phyloP scores from a whole-genome alignment of 2,888 invertebrate genomes.

The Xylophagus ater region DNA sequence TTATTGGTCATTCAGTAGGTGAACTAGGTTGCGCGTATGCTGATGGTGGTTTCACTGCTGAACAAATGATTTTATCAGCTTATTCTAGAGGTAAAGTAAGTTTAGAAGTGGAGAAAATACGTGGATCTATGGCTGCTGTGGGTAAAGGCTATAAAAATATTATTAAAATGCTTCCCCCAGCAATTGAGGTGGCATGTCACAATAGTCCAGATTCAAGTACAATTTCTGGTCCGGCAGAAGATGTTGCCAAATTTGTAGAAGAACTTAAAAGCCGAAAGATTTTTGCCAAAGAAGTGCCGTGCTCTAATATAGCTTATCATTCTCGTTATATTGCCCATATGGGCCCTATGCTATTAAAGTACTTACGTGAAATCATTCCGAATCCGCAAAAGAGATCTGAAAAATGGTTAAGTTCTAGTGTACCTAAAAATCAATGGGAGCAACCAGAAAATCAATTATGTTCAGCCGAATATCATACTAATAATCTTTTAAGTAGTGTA shows the following conservation, averaged over 20 bases:
- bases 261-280: conserved; percentile 57
- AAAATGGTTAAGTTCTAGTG: conserved; percentile 79
- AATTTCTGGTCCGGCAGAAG: conserved; percentile 74
- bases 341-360: conserved; percentile 54
- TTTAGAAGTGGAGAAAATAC: conserved; percentile 54
- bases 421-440: conserved; percentile 61
- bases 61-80: conserved; percentile 74
- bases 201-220: conserved; percentile 78
- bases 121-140: conserved; percentile 81
- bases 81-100: conserved; percentile 73
- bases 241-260: conserved; percentile 53
- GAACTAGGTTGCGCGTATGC: conserved; percentile 93
- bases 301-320: conserved; percentile 83
- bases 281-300: conserved; percentile 73
- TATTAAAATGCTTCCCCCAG: conserved; percentile 51
- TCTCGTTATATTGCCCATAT: conserved; percentile 63
- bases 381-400: conserved; percentile 53
- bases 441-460: conserved; percentile 46
- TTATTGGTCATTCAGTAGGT: conserved; percentile 86
- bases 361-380: conserved; percentile 53
- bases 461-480: conserved; percentile 83
- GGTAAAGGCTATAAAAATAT: conserved; percentile 53
- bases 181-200: conserved; percentile 78
- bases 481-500: conserved; percentile 57
- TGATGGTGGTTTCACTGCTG: conserved; percentile 79